phyloP scores from a whole-genome alignment of 2,797 vertebrate species.

The Aphelocoma californica region DNA sequence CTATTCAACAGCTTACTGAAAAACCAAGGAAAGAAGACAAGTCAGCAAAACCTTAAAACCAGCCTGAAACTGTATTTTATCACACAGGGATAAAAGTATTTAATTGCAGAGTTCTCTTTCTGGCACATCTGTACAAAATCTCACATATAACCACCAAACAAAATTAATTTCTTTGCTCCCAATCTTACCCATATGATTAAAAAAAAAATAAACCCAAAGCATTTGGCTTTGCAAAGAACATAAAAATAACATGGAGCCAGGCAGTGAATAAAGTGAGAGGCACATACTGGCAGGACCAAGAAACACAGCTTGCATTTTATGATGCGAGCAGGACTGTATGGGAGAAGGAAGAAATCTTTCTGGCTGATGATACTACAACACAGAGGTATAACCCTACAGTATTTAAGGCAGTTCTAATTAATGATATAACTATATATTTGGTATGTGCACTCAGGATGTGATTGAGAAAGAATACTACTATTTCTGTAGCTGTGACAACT shows the following conservation, averaged over 20 bases:
- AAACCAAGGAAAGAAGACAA: neutral
- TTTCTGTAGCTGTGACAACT: neutral
- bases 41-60: neutral
- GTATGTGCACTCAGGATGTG: neutral
- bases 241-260: neutral
- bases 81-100: neutral
- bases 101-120: neutral
- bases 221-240: neutral
- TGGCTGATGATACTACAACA: neutral
- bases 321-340: neutral
- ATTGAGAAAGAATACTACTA: neutral
- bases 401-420: neutral
- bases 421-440: neutral
- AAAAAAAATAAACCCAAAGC: neutral
- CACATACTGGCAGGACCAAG: neutral
- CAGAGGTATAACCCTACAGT: neutral
- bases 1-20: neutral
- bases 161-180: neutral
- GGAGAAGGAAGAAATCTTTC: neutral
- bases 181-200: neutral
- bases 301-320: neutral
- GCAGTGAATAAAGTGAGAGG: neutral
- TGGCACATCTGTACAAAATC: neutral
- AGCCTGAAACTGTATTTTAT: neutral
- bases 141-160: neutral